Evolutionary conservation across 2,113 vertebrate genomes (phyloP).

Genomic region (Catharus fuscescens): DNA sequence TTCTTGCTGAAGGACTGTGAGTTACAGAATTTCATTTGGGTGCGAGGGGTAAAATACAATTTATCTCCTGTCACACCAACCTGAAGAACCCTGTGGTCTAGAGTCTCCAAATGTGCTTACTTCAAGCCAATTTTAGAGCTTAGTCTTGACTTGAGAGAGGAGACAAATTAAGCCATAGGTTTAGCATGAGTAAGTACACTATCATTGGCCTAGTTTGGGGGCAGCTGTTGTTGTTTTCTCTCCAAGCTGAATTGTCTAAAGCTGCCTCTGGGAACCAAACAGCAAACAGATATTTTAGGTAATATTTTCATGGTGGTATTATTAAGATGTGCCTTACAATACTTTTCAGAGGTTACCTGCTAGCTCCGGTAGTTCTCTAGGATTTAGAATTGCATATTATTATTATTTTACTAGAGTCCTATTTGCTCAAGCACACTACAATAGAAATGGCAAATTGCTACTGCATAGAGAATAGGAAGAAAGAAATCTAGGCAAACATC

Average conservation of each 20-base stretch:
- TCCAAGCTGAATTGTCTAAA: not conserved
- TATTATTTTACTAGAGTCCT: not conserved
- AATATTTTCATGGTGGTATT: not conserved
- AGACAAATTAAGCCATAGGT: rapidly evolving
- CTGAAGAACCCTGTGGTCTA: not conserved
- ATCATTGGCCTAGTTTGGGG: not conserved
- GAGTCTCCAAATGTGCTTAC: rapidly evolving
- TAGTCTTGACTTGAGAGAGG: not conserved
- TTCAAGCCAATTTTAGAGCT: not conserved
- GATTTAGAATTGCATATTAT: not conserved
- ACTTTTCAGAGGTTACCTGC: not conserved
- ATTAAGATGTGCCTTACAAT: not conserved
- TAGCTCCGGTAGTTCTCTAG: not conserved
- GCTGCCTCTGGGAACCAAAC: not conserved
- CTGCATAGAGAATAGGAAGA: not conserved
- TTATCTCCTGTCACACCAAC: not conserved
- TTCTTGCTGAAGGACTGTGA: not conserved
- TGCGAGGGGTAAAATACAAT: not conserved
- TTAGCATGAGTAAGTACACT: rapidly evolving
- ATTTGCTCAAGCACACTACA: not conserved
- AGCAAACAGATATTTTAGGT: not conserved
- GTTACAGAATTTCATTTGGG: not conserved
- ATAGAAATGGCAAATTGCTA: not conserved
- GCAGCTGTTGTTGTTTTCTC: not conserved
- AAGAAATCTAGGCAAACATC: not conserved